Evolutionary conservation across 2,797 vertebrate genomes (phyloP), one percentile per base, ranked within the genome.

Genomic region (Anomalospiza imberbis): DNA sequence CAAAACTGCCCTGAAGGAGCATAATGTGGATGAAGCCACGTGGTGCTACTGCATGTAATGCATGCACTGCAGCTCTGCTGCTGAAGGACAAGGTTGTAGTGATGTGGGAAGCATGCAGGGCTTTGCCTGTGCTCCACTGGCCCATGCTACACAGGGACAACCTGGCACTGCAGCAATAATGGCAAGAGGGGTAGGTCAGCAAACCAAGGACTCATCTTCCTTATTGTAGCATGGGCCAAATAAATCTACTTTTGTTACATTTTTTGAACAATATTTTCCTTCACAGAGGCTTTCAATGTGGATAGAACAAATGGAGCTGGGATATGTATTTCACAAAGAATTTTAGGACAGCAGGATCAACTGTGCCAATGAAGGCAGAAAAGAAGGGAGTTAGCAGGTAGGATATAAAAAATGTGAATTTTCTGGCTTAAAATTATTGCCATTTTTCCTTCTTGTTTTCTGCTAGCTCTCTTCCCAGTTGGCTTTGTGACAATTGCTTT

Each of bases 401-500:
- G 13, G n/a, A 48, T 11, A 9, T 53, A 67, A 89, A 71, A 92
- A 93, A 90, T 70, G 67, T 76, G 68, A 85, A 68, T 61, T 97
- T 91, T 91, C 67, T 95, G 77, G 13, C 20, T 91, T 79, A 66
- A 79, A 91, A 80, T 83, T 9, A 38, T 71, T 51, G 53, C 7
- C 38, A 18, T 40, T 51, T 60, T 88, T 80, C 55, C 53, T 8
- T 14, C 71, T 74, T 71, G 31, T 63, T 84, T 89, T 63, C 36
- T 65, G 44, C 32, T 90, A 89, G 24, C 4, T 81, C 31, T 92
- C 32, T 91, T 93, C 60, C 81, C 42, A 42, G 20, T 13, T 80
- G 67, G 7, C 51, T 86, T 58, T 78, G 75, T 66, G 67, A 68
- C 91, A 94, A 82, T 94, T 93, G 32, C 71, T 95, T 95, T 96